Evolutionary conservation across 2,888 invertebrate genomes (phyloP).

Genomic region (Acleris cristana): DNA sequence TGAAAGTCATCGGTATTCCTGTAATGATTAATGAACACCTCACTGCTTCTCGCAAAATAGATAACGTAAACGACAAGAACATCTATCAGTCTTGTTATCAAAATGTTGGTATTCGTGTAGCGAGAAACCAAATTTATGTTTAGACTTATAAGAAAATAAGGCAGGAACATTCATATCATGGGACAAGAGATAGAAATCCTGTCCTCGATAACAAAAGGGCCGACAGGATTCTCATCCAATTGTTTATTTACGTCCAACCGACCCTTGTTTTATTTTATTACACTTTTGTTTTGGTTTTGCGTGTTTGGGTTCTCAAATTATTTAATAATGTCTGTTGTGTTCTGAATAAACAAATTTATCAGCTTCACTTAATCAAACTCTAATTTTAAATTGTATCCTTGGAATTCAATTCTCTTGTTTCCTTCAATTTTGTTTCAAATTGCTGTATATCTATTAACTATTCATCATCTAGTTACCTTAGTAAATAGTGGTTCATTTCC

Average conservation of each 20-base stretch:
- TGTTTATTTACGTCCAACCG: constrained; percentile 21
- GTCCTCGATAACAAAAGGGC: constrained; percentile 18
- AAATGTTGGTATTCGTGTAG: neutral
- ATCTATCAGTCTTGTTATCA: neutral
- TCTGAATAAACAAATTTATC: neutral
- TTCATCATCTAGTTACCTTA: too few relatives aligned
- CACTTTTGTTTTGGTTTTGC: constrained; percentile 20
- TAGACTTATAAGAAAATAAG: constrained; percentile 13
- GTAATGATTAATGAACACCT: too few relatives aligned
- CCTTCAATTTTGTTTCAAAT: too few relatives aligned
- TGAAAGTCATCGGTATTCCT: too few relatives aligned
- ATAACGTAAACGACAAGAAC: neutral
- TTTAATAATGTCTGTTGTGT: neutral
- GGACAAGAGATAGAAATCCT: constrained; percentile 9
- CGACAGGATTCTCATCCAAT: neutral
- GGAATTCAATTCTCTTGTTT: too few relatives aligned
- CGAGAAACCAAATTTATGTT: constrained; percentile 16
- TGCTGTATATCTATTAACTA: too few relatives aligned
- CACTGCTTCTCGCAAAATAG: neutral
- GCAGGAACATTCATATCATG: constrained; percentile 19
- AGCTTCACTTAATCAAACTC: neutral
- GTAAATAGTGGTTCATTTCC: too few relatives aligned
- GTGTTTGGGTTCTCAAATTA: constrained; percentile 6
- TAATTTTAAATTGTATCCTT: too few relatives aligned
- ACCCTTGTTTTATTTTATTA: constrained; percentile 13